Conservation (phyloP, 2,797 vertebrate genomes). For the Sibirionetta formosa region DNA sequence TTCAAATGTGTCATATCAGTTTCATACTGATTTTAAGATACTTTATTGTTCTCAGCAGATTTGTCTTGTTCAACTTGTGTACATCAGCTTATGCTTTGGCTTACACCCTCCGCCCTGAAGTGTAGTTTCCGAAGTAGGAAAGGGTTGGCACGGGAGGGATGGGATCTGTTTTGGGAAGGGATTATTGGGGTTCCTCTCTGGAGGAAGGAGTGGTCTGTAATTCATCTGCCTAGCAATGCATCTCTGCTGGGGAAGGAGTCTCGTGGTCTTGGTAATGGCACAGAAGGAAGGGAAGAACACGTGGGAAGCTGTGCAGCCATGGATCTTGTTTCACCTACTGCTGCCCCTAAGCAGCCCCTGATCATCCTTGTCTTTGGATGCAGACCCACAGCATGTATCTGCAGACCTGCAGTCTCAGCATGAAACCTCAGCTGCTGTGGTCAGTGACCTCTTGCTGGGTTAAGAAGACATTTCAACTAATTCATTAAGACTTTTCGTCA, state of each 20-base stretch:
- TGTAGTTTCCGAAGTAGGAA: neutral
- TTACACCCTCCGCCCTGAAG: neutral
- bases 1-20: neutral
- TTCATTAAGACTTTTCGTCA: neutral
- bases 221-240: neutral
- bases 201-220: neutral
- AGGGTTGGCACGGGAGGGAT: neutral
- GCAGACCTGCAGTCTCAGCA: neutral
- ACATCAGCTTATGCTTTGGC: neutral
- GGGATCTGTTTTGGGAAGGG: neutral
- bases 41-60: neutral
- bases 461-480: neutral
- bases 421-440: neutral
- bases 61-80: neutral
- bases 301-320: neutral
- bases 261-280: neutral
- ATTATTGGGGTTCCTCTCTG: neutral
- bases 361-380: fast-evolving
- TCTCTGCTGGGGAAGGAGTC: neutral
- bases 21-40: neutral
- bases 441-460: constrained; percentile 10
- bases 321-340: fast-evolving
- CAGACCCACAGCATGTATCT: neutral
- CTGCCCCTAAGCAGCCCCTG: fast-evolving
- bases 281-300: neutral